Evolutionary conservation across 2,888 invertebrate genomes (phyloP).

Genomic region (Tryphoninae sp.): DNA sequence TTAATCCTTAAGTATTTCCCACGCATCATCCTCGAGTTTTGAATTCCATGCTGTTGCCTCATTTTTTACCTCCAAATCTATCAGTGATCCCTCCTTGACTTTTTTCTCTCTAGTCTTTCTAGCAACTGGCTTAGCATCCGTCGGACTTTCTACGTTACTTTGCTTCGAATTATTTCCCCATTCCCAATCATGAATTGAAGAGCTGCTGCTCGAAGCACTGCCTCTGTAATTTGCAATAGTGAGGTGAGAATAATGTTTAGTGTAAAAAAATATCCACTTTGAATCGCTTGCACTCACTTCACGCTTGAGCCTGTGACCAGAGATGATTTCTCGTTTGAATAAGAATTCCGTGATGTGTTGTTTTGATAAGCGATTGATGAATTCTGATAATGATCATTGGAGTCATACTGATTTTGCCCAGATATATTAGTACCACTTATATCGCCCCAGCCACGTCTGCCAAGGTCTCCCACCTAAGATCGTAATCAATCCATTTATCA

Average conservation of each 20-base stretch:
- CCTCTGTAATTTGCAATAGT: conserved; percentile 63
- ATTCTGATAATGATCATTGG: conserved; percentile 76
- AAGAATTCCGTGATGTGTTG: conserved; percentile 67
- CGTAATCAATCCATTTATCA: background rate
- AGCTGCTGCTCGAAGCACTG: conserved; percentile 68
- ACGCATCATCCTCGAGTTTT: conserved; percentile 79
- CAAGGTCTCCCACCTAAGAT: conserved; percentile 85
- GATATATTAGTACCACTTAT: conserved; percentile 83
- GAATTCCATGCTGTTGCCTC: conserved; percentile 74
- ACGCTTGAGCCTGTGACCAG: conserved; percentile 72
- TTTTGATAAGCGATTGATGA: conserved; percentile 75
- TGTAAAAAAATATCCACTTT: conserved; percentile 1
- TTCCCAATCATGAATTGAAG: conserved; percentile 73
- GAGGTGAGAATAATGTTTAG: background rate
- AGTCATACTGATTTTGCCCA: conserved; percentile 76
- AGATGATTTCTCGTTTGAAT: conserved; percentile 78
- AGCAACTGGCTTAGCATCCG: conserved; percentile 65
- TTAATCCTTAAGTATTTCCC: conserved; percentile 80
- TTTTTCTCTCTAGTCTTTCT: conserved; percentile 67
- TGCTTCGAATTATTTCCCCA: conserved; percentile 72
- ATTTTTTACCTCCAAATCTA: conserved; percentile 75
- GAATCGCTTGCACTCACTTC: conserved; percentile 69
- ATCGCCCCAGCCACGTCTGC: conserved; percentile 86
- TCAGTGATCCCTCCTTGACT: conserved; percentile 73
- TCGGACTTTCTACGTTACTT: conserved; percentile 63